Evolutionary conservation across 2,888 invertebrate genomes (phyloP).

Genomic region (Yponomeuta sedellus): DNA sequence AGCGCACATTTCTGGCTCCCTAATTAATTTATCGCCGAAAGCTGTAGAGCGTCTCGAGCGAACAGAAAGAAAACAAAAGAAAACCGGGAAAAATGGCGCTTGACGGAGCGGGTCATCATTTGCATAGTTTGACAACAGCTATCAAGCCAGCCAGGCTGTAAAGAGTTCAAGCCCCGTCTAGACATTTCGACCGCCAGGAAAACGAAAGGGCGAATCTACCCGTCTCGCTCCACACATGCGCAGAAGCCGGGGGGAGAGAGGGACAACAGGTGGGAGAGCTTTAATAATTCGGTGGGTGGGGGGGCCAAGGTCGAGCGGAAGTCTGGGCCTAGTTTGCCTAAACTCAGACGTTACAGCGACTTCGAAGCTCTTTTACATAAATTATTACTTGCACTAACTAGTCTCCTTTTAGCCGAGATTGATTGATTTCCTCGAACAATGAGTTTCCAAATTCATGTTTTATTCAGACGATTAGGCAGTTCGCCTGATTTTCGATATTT

Average conservation of each 20-base stretch:
- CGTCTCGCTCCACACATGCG: constrained; percentile 64
- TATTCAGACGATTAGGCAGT: too few species aligned
- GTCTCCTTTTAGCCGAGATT: neutral
- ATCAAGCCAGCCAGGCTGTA: constrained; percentile 29
- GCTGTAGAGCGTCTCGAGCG: neutral
- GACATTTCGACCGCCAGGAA: constrained; percentile 65
- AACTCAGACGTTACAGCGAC: constrained; percentile 10
- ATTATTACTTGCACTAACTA: neutral
- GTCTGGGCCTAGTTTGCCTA: constrained; percentile 19
- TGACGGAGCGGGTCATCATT: constrained; percentile 9
- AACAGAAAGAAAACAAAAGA: constrained; percentile 9
- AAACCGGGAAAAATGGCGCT: constrained; percentile 6
- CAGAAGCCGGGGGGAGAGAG: constrained; percentile 40
- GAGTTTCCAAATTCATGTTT: neutral
- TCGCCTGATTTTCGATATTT: too few species aligned
- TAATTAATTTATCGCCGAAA: neutral
- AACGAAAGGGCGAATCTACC: constrained; percentile 45
- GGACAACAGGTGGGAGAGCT: constrained; percentile 60
- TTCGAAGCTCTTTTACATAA: neutral
- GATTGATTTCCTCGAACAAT: neutral
- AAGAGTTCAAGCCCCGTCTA: constrained; percentile 72
- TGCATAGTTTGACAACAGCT: constrained; percentile 13
- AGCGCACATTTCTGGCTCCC: too few species aligned
- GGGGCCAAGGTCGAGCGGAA: constrained; percentile 69
- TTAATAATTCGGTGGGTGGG: constrained; percentile 40